Evolutionary conservation across 1,140 invertebrate species (phyloP).

Genomic region (Temnothorax nylanderi): DNA sequence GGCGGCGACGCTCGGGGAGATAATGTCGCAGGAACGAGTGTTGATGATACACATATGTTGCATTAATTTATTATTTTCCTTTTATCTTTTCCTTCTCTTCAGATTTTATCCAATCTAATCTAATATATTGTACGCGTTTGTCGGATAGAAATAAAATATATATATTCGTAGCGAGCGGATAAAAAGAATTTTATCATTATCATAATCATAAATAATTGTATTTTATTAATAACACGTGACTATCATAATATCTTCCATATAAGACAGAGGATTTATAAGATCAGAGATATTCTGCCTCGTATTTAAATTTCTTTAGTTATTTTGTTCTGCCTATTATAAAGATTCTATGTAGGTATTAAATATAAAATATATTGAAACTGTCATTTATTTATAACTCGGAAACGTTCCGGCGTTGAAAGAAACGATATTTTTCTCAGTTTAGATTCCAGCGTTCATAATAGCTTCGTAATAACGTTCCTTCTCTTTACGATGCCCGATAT

Average conservation of each 20-base stretch:
- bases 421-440: slow-evolving; percentile 1
- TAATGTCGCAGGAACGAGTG: background rate
- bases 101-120: slow-evolving; percentile 1
- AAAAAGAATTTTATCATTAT: slow-evolving; percentile 46
- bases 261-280: slow-evolving; percentile 6
- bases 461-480: background rate
- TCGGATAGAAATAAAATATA: slow-evolving; percentile 26
- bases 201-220: slow-evolving; percentile 57
- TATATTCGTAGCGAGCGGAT: slow-evolving; percentile 25
- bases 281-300: background rate
- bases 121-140: slow-evolving; percentile 32
- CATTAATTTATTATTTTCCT: background rate
- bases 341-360: background rate
- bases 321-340: background rate
- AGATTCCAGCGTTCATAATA: background rate
- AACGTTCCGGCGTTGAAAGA: background rate
- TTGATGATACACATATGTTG: slow-evolving; percentile 16
- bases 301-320: background rate
- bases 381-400: background rate
- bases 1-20: background rate
- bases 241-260: slow-evolving; percentile 35
- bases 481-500: background rate
- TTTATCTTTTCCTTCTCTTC: background rate
- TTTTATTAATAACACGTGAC: slow-evolving; percentile 56
- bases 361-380: background rate